phyloP scores from a whole-genome alignment of 2,888 invertebrate genomes.

The Drosophila mettleri region DNA sequence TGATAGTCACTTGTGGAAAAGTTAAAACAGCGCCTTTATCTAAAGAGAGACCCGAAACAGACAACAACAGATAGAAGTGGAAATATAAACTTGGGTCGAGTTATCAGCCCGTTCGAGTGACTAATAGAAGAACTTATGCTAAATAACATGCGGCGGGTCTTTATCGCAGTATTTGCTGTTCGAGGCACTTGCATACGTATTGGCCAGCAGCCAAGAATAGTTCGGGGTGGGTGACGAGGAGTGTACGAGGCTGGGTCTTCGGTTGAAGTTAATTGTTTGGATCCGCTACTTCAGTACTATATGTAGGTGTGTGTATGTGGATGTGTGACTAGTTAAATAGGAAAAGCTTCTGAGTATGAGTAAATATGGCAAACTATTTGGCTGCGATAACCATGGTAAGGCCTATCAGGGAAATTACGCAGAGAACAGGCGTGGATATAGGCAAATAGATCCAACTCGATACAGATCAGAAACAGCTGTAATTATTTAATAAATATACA shows the following conservation, averaged over 20 bases:
- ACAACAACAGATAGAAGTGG: conserved; percentile 1
- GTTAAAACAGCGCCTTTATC: conserved; percentile 29
- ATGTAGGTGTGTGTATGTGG: neutral
- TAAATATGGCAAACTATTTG: conserved; percentile 5
- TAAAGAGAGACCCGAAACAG: conserved; percentile 2
- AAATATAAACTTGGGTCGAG: conserved; percentile 10
- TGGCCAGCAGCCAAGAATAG: conserved; percentile 20
- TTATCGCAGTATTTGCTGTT: conserved; percentile 40
- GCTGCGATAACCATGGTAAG: neutral
- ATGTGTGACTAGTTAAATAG: conserved; percentile 1
- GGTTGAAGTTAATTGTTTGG: conserved; percentile 23
- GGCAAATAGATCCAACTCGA: no score
- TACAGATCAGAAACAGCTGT: no score
- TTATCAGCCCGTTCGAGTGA: conserved; percentile 49
- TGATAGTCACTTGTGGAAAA: conserved; percentile 37
- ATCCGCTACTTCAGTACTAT: conserved; percentile 19
- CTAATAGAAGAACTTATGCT: conserved; percentile 62
- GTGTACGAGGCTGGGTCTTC: neutral
- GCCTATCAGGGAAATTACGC: neutral
- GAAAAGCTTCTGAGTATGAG: neutral
- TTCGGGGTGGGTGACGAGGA: conserved; percentile 22
- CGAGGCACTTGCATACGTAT: conserved; percentile 47
- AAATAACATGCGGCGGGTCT: conserved; percentile 44
- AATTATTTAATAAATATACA: neutral
- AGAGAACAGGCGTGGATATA: neutral